Base-by-base conservation (phyloP, 2,797 vertebrate genomes). In the Semotilus atromaculatus region DNA sequence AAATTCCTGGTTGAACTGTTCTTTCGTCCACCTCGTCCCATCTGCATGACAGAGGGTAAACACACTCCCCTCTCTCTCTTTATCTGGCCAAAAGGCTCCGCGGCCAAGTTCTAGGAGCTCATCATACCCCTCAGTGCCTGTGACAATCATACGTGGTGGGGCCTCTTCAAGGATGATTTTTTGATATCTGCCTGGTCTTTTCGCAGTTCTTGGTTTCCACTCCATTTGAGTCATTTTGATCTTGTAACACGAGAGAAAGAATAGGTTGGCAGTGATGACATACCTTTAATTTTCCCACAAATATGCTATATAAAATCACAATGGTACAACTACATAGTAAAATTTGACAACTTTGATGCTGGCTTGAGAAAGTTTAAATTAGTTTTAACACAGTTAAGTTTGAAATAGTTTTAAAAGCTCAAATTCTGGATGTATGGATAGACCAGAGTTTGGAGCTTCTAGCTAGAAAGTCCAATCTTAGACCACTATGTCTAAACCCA, bases 1-100 rank as follows among this genome's bases (percentile, higher is more conserved):
- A 77, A 18, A 77, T 77, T 77, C 74, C 21, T 55, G 53, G 21
- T n/a, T 1, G 8, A 77, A 77, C 21, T 76, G 53, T 51, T 77
- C 74, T 31, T 77, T 77, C 11, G 31, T 77, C 31, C 74, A 77
- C 74, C 74, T 38, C 5, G 29, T 75, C 34, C 51, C 31, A 77
- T 77, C 51, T 58, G 74, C 5, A 1, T 58, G 21, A 31, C 74
- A 77, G 29, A 77, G 53, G 38, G 48, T 75, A 55, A 55, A 38
- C 31, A 31, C 34, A 60, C 51, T 60, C 19, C 51, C 55, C 48
- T 60, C 55, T 76, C 29, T 77, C 36, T 77, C 31, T 10, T 26
- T 5, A 2, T 58, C 51, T 11, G 29, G 9, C 51, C 74, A 76
- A 58, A 76, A 76, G 38, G 19, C 21, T 11, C 60, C 51, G 23